Percentiles rank a stretch among this genome's conserved stretches.
phyloP scores from a whole-genome alignment of 2,888 invertebrate species.

The Macrosiphum euphorbiae region DNA sequence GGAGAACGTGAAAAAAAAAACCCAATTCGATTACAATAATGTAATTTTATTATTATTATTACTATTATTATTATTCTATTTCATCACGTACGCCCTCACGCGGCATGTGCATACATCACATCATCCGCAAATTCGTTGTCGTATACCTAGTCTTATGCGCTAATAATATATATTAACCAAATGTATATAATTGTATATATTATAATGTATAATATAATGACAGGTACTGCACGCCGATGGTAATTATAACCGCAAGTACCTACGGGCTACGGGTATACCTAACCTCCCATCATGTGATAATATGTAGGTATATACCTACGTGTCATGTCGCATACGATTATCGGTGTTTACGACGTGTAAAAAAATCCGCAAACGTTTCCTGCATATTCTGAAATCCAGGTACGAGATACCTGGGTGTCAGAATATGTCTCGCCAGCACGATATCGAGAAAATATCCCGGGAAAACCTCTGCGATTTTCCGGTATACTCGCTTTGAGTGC shows the following conservation, averaged over 20 bases:
- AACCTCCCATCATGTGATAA: constrained; percentile 1
- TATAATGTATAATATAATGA: not conserved
- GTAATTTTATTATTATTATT: constrained; percentile 5
- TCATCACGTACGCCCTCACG: constrained; percentile 44
- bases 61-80: constrained; percentile 17
- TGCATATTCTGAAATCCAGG: not conserved
- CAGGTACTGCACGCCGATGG: constrained; percentile 2
- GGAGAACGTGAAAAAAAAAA: constrained; percentile 47
- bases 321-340: constrained; percentile 5
- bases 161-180: constrained; percentile 10
- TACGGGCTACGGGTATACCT: constrained; percentile 1
- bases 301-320: constrained; percentile 4
- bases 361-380: not conserved
- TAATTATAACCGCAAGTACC: not conserved
- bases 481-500: no score
- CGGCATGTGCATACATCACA: not conserved
- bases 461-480: not conserved
- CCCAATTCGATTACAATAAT: constrained; percentile 36
- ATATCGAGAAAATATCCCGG: not conserved
- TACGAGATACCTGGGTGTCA: not conserved
- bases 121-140: not conserved
- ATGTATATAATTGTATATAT: constrained; percentile 7
- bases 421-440: not conserved
- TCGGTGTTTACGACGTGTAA: not conserved
- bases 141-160: not conserved